These are phyloP conservation scores for Leuciscus idus DNA, from an alignment of 2,113 vertebrate species.

Conservation along the genomic window DNA sequence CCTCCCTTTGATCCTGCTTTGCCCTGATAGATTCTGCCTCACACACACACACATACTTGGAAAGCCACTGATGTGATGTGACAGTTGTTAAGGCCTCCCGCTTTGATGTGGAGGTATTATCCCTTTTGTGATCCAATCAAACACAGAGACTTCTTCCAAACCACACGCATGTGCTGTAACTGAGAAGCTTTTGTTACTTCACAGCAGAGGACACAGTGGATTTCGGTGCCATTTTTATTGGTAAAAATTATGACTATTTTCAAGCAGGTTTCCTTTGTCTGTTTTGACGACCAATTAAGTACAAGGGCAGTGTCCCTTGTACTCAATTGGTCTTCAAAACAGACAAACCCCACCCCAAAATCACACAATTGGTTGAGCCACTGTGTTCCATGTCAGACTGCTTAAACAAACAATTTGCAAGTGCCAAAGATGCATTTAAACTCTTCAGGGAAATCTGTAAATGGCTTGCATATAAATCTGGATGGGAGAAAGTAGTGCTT, in stretches of 20 bases:
- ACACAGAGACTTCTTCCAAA: slow-evolving; percentile 42
- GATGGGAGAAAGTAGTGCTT: too few relatives aligned
- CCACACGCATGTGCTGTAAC: slow-evolving; percentile 35
- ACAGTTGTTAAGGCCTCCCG: slow-evolving; percentile 57
- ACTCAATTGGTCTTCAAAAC: background rate
- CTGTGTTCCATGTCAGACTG: too few relatives aligned
- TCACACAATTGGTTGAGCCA: background rate
- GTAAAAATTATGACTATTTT: background rate
- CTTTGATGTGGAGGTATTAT: slow-evolving; percentile 62
- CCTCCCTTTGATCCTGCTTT: slow-evolving; percentile 56
- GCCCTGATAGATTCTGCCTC: slow-evolving; percentile 22
- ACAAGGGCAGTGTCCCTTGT: too few relatives aligned
- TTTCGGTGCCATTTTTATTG: background rate
- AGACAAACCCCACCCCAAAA: background rate
- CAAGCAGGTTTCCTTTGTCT: background rate
- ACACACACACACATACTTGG: slow-evolving; percentile 1
- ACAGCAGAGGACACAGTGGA: background rate
- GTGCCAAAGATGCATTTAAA: too few relatives aligned
- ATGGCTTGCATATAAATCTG: too few relatives aligned
- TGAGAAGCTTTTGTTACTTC: slow-evolving; percentile 23
- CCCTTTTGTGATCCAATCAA: slow-evolving; percentile 47
- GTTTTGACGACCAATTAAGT: too few relatives aligned
- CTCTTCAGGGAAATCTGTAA: too few relatives aligned
- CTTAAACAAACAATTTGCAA: too few relatives aligned
- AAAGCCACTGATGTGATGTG: slow-evolving; percentile 56